Base-by-base conservation (phyloP, 2,888 invertebrate genomes). In the Erannis defoliaria region DNA sequence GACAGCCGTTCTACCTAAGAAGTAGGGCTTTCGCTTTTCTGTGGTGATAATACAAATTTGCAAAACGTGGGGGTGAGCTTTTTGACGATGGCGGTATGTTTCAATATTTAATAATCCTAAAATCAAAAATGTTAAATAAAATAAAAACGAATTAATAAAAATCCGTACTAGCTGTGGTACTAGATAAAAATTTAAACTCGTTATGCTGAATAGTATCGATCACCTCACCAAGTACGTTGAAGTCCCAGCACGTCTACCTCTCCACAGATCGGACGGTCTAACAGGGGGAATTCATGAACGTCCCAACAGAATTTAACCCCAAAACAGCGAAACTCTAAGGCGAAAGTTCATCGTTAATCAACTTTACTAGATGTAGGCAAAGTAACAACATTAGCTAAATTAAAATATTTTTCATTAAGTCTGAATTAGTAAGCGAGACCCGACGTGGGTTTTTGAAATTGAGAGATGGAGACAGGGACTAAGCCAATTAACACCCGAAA, bases 361-460 rank as follows among this genome's bases (percentile, higher is more conserved):
- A 40, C 46, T 35, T 40, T 35, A 4, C 40, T 18, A 40, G 31
- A 38, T 46, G 37, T 10, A 14, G 37, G 31, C 58, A 62, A 70
- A 61, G 68, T 66, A 67, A 72, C 77, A 78, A 76, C 76, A 77
- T 75, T 74, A 77, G 74, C 78, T 33, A 78, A 84, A 86, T 83
- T 81, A 81, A 80, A 84, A 82, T 79, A 81, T 80, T 84, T 81
- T 78, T 80, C 73, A 70, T 29, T 76, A 76, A 80, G 75, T 82
- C 80, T 77, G 77, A 80, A 80, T 81, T 80, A 80, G 77, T 70
- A 64, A 71, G 63, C 46, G 54, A 67, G 74, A 71, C 67, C 45
- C 2, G 23, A 35, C 23, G 26, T 26, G 37, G 38, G 9, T 29
- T 26, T 9, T 45, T 26, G 16, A 45, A 45, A 23, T 14, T 8